Evolutionary conservation across 1,140 invertebrate species (phyloP).

Genomic region (Protaetia brevitarsis): DNA sequence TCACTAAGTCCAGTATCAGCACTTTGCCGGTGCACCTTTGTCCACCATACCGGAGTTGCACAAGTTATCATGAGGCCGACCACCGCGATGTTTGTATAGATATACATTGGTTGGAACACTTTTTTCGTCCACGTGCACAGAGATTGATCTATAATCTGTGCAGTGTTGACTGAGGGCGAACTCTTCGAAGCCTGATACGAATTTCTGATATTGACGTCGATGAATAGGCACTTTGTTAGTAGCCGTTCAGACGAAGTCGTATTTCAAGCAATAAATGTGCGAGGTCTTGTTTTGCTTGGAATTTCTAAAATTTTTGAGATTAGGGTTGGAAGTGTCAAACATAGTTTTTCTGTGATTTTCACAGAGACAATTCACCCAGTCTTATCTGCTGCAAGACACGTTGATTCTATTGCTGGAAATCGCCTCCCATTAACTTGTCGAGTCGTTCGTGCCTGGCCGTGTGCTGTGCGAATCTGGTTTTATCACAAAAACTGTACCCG

Average conservation of each 20-base stretch:
- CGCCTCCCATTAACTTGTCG: slow-evolving; percentile 92
- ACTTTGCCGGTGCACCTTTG: too few species aligned
- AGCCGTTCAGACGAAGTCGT: slow-evolving; percentile 93
- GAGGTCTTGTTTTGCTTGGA: slow-evolving; percentile 88
- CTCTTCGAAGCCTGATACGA: slow-evolving; percentile 93
- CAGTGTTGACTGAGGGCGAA: slow-evolving; percentile 68
- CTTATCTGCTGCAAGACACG: slow-evolving; percentile 78
- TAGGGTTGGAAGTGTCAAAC: background rate
- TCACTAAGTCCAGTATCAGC: too few species aligned
- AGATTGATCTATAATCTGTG: too few species aligned
- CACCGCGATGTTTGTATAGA: too few species aligned
- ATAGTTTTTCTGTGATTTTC: too few species aligned
- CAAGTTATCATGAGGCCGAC: too few species aligned
- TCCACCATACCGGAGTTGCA: too few species aligned
- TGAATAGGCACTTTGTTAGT: slow-evolving; percentile 97
- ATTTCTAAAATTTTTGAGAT: slow-evolving; percentile 52
- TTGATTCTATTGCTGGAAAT: slow-evolving; percentile 95
- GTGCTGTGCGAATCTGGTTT: slow-evolving; percentile 91
- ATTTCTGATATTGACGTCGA: slow-evolving; percentile 83
- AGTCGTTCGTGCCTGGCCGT: slow-evolving; percentile 90
- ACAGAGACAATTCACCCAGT: slow-evolving; percentile 78
- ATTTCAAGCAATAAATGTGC: slow-evolving; percentile 95
- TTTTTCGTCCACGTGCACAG: too few species aligned
- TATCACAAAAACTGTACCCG: slow-evolving; percentile 95
- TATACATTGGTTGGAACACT: too few species aligned